Evolutionary conservation across 2,888 invertebrate genomes (phyloP).

Genomic region (Archaeoteleia sp.): DNA sequence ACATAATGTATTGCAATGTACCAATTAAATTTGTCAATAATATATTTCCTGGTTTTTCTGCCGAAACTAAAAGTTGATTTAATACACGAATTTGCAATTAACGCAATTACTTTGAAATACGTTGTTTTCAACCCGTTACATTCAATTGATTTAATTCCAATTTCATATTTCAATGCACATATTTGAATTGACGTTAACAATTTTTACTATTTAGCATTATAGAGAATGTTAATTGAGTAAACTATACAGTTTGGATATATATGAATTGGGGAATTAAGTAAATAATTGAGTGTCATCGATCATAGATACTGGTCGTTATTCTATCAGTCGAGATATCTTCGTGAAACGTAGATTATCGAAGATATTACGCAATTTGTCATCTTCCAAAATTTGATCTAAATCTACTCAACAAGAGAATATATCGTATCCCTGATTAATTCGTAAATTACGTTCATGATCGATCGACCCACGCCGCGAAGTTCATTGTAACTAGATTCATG

Average conservation of each 20-base stretch:
- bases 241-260: background rate
- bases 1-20: too few species aligned
- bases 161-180: too few species aligned
- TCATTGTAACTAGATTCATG: constrained; percentile 18
- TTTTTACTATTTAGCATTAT: too few species aligned
- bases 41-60: too few species aligned
- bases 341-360: constrained; percentile 30
- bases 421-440: constrained; percentile 40
- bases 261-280: background rate
- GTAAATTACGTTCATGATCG: constrained; percentile 35
- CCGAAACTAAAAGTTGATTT: too few species aligned
- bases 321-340: constrained; percentile 32
- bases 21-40: too few species aligned
- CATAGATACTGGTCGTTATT: constrained; percentile 25
- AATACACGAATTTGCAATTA: too few species aligned
- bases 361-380: constrained; percentile 46
- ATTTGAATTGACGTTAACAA: too few species aligned
- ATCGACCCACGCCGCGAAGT: constrained; percentile 22
- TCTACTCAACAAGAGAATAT: constrained; percentile 33
- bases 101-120: too few species aligned
- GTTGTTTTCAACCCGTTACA: too few species aligned
- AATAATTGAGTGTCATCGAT: background rate
- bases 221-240: background rate
- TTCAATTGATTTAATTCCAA: too few species aligned
- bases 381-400: constrained; percentile 38